These are phyloP conservation scores for Coluber constrictor DNA, from an alignment of 2,797 vertebrate genomes.

Conservation along the genomic window DNA sequence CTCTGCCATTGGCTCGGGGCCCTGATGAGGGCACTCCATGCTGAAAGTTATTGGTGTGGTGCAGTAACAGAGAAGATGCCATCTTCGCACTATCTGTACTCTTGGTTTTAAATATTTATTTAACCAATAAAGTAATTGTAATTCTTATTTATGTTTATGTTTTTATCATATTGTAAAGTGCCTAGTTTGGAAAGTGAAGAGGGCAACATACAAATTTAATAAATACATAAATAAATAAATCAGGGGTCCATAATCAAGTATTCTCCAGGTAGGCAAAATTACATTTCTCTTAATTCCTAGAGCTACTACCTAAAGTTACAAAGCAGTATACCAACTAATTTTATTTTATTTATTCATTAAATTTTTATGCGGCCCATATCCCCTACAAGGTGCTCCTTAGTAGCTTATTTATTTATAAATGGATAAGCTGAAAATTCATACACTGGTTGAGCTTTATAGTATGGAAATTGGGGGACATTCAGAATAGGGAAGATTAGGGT, in stretches of 20 bases:
- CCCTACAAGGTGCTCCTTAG: neutral
- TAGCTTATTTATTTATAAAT: neutral
- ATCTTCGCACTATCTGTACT: too few relatives aligned
- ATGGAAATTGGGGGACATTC: neutral
- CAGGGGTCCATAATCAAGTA: neutral
- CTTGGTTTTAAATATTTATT: too few relatives aligned
- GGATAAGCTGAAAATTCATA: neutral
- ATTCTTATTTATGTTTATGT: neutral
- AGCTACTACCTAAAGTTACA: neutral
- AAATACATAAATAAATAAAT: neutral
- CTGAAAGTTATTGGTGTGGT: neutral
- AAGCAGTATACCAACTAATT: neutral
- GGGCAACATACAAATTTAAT: neutral
- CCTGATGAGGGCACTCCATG: neutral
- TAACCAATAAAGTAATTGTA: neutral
- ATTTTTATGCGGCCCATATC: neutral
- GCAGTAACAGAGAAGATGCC: neutral
- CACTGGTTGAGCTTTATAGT: neutral
- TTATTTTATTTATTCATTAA: neutral
- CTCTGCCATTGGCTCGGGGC: neutral
- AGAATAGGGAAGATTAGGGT: neutral
- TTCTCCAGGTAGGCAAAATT: neutral
- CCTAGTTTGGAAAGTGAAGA: neutral
- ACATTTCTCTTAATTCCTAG: neutral
- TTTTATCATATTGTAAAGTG: neutral